These are phyloP conservation scores for Folsomia manolachei DNA, from an alignment of 2,888 invertebrate species.

Conservation along the genomic window DNA sequence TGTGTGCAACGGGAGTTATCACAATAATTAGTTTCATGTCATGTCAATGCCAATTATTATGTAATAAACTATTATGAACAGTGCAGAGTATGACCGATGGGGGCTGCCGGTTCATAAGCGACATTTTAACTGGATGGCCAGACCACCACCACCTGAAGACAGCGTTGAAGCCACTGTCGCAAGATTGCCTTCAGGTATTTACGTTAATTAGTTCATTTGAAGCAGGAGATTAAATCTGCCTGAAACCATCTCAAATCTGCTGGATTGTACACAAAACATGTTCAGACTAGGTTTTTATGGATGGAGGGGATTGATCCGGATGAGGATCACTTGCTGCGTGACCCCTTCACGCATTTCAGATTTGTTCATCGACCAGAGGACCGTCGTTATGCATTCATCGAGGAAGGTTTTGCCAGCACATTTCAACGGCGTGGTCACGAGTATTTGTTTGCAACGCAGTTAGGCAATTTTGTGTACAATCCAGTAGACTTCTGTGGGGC, in stretches of 20 bases:
- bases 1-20: too few species aligned
- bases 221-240: too few species aligned
- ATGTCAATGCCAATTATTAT: too few species aligned
- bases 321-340: neutral
- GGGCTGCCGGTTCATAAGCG: slow-evolving; percentile 85
- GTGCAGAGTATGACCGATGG: slow-evolving; percentile 83
- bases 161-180: slow-evolving; percentile 62
- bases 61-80: too few species aligned
- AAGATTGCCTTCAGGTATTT: slow-evolving; percentile 76
- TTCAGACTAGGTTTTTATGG: too few species aligned
- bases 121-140: slow-evolving; percentile 91
- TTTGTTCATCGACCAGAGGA: neutral
- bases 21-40: too few species aligned
- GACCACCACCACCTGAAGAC: slow-evolving; percentile 88
- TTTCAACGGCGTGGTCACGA: neutral
- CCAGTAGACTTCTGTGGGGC: neutral
- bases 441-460: neutral
- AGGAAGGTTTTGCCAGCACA: neutral
- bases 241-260: too few species aligned
- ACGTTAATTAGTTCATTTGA: too few species aligned
- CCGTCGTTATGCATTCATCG: neutral
- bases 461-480: neutral
- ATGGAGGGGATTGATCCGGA: neutral
- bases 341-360: neutral
- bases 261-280: too few species aligned